Evolutionary conservation across 2,113 vertebrate genomes (phyloP).

Genomic region (Platichthys stellatus): DNA sequence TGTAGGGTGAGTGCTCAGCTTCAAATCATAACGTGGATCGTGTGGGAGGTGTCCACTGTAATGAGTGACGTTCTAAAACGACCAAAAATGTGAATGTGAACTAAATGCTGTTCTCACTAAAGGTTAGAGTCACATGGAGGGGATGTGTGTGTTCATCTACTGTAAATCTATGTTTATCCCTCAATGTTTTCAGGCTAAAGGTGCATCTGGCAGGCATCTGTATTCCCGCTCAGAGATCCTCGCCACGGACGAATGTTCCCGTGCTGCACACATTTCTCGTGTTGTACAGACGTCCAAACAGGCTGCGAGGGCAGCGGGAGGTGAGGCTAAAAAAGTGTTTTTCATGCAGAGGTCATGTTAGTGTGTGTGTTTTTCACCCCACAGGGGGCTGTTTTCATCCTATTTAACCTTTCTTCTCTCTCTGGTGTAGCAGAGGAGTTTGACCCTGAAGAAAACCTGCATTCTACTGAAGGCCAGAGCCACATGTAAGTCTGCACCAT

Average conservation of each 20-base stretch:
- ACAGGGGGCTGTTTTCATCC: not conserved
- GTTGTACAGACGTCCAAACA: constrained; percentile 78
- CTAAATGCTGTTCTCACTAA: too few species aligned
- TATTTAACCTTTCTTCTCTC: constrained; percentile 1
- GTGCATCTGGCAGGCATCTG: constrained; percentile 66
- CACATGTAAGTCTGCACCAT: constrained; percentile 77
- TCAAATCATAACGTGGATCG: too few species aligned
- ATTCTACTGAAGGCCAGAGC: constrained; percentile 77
- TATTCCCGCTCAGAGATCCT: constrained; percentile 86
- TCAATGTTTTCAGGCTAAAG: constrained; percentile 43
- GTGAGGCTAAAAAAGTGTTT: constrained; percentile 71
- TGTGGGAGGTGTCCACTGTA: too few species aligned
- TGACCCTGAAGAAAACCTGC: constrained; percentile 78
- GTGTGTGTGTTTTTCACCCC: constrained; percentile 19
- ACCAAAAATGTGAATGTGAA: too few species aligned
- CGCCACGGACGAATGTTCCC: constrained; percentile 75
- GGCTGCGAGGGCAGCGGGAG: constrained; percentile 77
- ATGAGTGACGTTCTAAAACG: too few species aligned
- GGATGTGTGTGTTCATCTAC: not conserved
- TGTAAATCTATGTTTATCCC: constrained; percentile 29
- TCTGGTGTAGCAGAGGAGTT: constrained; percentile 82
- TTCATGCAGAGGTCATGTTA: constrained; percentile 43
- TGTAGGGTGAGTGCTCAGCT: too few species aligned
- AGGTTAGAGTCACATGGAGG: not conserved
- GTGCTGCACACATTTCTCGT: constrained; percentile 73